These are phyloP conservation scores for Pseudonaja textilis DNA, from an alignment of 2,113 vertebrate species.

Conservation along the genomic window DNA sequence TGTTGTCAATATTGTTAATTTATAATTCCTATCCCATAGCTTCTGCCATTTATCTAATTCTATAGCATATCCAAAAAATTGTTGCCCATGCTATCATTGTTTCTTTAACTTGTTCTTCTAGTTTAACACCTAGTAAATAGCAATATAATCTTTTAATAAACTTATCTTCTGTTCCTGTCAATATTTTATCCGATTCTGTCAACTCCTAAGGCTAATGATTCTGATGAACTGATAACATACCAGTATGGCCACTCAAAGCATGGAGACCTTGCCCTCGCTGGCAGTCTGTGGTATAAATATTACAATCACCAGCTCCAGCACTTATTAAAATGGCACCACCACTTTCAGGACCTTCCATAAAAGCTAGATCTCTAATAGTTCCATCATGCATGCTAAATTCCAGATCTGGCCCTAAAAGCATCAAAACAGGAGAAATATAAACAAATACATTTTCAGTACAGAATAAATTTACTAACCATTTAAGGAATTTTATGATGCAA, in stretches of 20 bases:
- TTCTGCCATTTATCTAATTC: no score
- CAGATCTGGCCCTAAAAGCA: slow-evolving; percentile 86
- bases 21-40: no score
- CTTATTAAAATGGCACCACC: slow-evolving; percentile 97
- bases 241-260: slow-evolving; percentile 88
- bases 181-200: no score
- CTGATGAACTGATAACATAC: slow-evolving; percentile 61
- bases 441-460: not conserved
- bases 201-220: not conserved
- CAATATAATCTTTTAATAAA: no score
- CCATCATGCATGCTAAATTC: slow-evolving; percentile 98
- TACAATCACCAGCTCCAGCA: slow-evolving; percentile 95
- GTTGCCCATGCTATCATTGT: no score
- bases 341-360: slow-evolving; percentile 98
- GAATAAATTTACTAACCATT: not conserved
- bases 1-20: no score
- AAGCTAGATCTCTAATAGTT: slow-evolving; percentile 96
- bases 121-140: no score
- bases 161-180: no score
- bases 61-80: no score
- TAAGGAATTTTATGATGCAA: not conserved
- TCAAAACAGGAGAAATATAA: slow-evolving; percentile 25
- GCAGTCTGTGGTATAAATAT: slow-evolving; percentile 95
- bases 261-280: slow-evolving; percentile 94
- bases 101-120: no score